A percentile compares a stretch with the other conserved stretches of the same genome.
Evolutionary conservation across 2,797 vertebrate genomes (phyloP).

Genomic region (Anniella stebbinsi): DNA sequence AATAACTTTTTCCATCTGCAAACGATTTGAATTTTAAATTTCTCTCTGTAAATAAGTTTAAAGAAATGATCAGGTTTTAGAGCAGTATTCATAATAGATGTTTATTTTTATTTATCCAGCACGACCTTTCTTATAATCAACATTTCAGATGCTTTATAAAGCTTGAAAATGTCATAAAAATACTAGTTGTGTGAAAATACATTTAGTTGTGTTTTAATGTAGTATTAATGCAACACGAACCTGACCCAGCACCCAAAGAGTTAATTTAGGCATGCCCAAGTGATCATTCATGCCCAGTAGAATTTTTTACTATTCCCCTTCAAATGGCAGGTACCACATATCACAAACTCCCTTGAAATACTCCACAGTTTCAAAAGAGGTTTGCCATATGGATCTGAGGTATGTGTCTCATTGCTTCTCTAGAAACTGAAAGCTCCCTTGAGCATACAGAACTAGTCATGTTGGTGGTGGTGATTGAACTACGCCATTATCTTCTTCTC

Average conservation of each 20-base stretch:
- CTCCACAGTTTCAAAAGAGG: not conserved
- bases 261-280: not conserved
- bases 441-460: not conserved
- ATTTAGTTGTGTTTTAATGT: not conserved
- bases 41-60: slow-evolving; percentile 62
- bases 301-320: not conserved
- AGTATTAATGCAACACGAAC: not conserved
- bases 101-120: slow-evolving; percentile 66
- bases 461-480: not conserved
- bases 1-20: slow-evolving; percentile 76
- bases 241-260: not conserved
- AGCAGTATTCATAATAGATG: slow-evolving; percentile 70
- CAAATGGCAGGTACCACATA: not conserved
- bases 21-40: slow-evolving; percentile 81
- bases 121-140: slow-evolving; percentile 65
- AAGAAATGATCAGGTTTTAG: slow-evolving; percentile 64
- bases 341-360: not conserved
- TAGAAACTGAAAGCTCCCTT: not conserved
- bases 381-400: not conserved
- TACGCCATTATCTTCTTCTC: not conserved
- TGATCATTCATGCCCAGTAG: not conserved
- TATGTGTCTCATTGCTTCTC: not conserved
- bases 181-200: not conserved
- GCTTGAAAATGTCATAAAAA: slow-evolving; percentile 41
- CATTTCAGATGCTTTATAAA: slow-evolving; percentile 68